These are phyloP conservation scores for Pollenia amentaria DNA, from an alignment of 2,888 invertebrate species.

Conservation along the genomic window DNA sequence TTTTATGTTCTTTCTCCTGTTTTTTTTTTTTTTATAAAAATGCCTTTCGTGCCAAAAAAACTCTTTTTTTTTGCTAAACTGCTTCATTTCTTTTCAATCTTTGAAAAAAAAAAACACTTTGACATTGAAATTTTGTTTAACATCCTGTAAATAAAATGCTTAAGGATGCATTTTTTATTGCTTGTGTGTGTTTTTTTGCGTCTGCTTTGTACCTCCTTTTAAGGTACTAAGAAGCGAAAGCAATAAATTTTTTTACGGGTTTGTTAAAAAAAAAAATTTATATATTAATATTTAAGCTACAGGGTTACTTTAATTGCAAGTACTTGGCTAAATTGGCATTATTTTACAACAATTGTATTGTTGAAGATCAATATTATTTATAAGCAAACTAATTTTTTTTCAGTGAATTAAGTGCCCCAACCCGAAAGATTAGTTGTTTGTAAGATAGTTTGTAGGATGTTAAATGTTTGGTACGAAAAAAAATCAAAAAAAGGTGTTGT, in stretches of 20 bases:
- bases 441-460: too few relatives aligned
- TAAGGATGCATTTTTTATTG: constrained; percentile 46
- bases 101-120: constrained; percentile 35
- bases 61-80: constrained; percentile 34
- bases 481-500: too few relatives aligned
- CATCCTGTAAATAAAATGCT: constrained; percentile 46
- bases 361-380: too few relatives aligned
- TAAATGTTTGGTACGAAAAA: too few relatives aligned
- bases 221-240: constrained; percentile 2
- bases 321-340: too few relatives aligned
- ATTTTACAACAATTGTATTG: too few relatives aligned
- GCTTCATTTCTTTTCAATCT: constrained; percentile 17
- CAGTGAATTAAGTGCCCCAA: too few relatives aligned
- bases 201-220: not conserved
- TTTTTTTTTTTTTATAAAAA: not conserved
- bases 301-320: too few relatives aligned
- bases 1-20: not conserved
- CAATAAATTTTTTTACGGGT: not conserved
- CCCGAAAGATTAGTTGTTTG: too few relatives aligned
- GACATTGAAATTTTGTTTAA: constrained; percentile 68
- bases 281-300: not conserved
- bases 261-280: not conserved
- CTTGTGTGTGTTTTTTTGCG: not conserved
- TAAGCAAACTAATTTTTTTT: too few relatives aligned
- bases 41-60: constrained; percentile 30